Conservation (phyloP, 2,888 invertebrate species). For the Gonocerus acuteangulatus region DNA sequence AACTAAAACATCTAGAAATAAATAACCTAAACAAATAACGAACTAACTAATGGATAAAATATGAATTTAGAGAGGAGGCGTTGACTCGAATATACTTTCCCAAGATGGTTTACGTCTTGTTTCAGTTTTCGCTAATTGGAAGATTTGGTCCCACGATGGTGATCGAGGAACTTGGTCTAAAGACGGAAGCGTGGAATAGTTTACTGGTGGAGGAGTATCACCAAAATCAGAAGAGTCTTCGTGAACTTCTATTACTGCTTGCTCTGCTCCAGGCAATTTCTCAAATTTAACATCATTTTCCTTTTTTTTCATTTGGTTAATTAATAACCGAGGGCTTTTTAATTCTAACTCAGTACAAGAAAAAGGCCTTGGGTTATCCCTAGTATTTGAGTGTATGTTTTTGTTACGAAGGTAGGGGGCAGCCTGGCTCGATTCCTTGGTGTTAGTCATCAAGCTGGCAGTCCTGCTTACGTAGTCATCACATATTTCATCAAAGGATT, state of each 20-base stretch:
- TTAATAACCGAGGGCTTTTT: not conserved
- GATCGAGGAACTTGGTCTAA: conserved; percentile 43
- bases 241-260: not conserved
- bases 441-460: not conserved
- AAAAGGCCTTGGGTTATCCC: too few species aligned
- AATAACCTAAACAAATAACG: too few species aligned
- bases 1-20: too few species aligned
- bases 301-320: conserved; percentile 1
- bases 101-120: conserved; percentile 42
- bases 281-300: not conserved
- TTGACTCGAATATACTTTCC: conserved; percentile 48
- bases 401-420: too few species aligned
- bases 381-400: too few species aligned
- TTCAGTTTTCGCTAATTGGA: conserved; percentile 41
- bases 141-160: not conserved
- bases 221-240: not conserved
- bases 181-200: conserved; percentile 47
- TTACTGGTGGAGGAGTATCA: conserved; percentile 46
- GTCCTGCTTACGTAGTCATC: conserved; percentile 12
- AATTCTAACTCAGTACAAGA: not conserved
- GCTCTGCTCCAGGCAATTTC: not conserved
- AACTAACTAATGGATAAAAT: not conserved
- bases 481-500: conserved; percentile 22
- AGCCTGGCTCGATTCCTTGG: too few species aligned
- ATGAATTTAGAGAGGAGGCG: conserved; percentile 43